A percentile compares a stretch with the other conserved stretches of the same genome.
Evolutionary conservation across 2,888 invertebrate species (phyloP).

Genomic region (Omphaloscelis lunosa): DNA sequence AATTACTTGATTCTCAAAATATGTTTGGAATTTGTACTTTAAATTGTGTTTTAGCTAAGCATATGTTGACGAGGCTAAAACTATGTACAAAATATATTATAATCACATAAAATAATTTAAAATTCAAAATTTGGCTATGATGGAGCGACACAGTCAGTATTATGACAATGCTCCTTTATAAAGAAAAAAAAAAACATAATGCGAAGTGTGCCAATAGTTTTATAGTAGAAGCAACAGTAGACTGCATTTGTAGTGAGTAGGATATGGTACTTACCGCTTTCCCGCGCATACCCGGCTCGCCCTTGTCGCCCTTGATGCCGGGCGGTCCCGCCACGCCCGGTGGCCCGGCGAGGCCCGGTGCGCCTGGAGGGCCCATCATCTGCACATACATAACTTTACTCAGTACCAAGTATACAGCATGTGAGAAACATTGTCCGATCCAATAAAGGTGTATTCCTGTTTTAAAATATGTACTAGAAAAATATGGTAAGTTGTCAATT

Average conservation of each 20-base stretch:
- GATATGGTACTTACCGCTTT: slow-evolving; percentile 92
- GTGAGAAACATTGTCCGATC: neutral
- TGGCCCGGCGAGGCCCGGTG: slow-evolving; percentile 93
- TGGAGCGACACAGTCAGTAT: no score
- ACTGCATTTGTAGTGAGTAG: neutral
- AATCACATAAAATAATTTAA: no score
- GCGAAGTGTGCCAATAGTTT: neutral
- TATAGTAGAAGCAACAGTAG: neutral
- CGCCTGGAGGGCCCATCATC: slow-evolving; percentile 93
- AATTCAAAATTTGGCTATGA: no score
- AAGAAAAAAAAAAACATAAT: no score
- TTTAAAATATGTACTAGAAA: neutral
- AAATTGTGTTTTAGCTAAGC: no score
- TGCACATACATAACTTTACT: slow-evolving; percentile 66
- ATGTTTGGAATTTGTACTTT: no score
- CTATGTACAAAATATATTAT: no score
- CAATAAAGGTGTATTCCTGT: neutral
- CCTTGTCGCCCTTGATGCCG: slow-evolving; percentile 96
- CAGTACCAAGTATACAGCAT: neutral
- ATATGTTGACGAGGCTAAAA: no score
- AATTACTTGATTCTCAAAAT: no score
- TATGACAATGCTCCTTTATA: no score
- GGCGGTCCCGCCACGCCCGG: slow-evolving; percentile 95
- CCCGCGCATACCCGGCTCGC: slow-evolving; percentile 95
- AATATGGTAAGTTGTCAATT: neutral